Base-by-base conservation (phyloP, 2,888 invertebrate genomes). In the Xylophagus ater region DNA sequence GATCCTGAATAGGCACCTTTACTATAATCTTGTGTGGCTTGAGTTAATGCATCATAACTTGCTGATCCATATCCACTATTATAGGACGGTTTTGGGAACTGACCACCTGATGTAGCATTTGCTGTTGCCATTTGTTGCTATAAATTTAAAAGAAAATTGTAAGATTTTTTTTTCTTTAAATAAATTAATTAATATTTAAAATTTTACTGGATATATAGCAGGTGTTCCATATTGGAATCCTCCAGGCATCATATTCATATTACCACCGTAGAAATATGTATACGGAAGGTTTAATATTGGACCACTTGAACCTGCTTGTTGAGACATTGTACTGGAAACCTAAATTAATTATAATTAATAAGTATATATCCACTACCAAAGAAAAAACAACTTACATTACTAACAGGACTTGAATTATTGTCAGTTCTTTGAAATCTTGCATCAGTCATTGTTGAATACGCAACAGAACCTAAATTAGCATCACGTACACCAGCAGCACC, bases 351-450 rank as follows among this genome's bases (percentile, higher is more conserved):
- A 12, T 6, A 12, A 3, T 31, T 35, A n/a, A 25, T 25, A 21
- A 2, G 10, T 15, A 31, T 10, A 23, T 18, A 25, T 25, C 4
- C 18, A 28, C 4, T 17, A 12, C 6, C 13, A 32, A 9, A 33
- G 8, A 20, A 10, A 2, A 9, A 23, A 8, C 28, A 33, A 49
- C 59, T 54, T 49, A 64, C 64, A 55, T 65, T 65, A 50, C 63
- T 63, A 53, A 65, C 65, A 32, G 84, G 83, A 48, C 83, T 82
- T 52, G 83, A 79, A 60, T 82, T 83, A 67, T 81, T 82, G 63
- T 83, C 83, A 50, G 80, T 74, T 56, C 79, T 71, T 45, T 78
- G 67, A 60, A 76, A 81, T 55, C 80, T 68, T 44, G 73, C 78
- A 62, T 81, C 80, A 54, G 74, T 74, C 68, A 79, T 74, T 56